Evolutionary conservation across 2,113 vertebrate genomes (phyloP).

Genomic region (Oenanthe melanoleuca): DNA sequence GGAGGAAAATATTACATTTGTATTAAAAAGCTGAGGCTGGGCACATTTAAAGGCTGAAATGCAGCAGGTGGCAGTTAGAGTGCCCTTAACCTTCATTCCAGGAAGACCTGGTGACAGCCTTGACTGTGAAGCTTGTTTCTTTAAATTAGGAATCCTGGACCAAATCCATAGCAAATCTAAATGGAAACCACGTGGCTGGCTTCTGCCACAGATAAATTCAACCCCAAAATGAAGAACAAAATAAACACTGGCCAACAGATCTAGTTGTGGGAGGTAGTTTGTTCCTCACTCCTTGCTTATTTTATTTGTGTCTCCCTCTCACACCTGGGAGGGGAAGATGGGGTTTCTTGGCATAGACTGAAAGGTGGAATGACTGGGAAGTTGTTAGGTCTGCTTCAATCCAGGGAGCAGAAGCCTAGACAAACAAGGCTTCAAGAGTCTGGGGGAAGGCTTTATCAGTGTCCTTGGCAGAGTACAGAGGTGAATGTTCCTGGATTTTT

Average conservation of each 20-base stretch:
- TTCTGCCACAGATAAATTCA: background rate
- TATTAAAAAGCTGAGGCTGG: background rate
- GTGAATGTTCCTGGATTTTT: background rate
- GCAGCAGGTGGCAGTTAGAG: background rate
- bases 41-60: background rate
- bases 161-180: background rate
- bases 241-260: accelerated
- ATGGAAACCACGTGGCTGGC: background rate
- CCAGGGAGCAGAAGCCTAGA: background rate
- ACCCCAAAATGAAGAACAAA: background rate
- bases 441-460: background rate
- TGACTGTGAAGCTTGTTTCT: background rate
- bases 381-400: background rate
- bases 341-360: background rate
- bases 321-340: background rate
- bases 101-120: background rate
- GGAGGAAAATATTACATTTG: background rate
- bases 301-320: background rate
- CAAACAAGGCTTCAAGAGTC: background rate
- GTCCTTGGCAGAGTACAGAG: background rate
- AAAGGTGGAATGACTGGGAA: background rate
- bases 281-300: background rate
- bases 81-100: background rate
- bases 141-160: background rate
- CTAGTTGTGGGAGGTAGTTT: background rate